phyloP scores from a whole-genome alignment of 2,113 vertebrate genomes.

The Oostethus manadensis region DNA sequence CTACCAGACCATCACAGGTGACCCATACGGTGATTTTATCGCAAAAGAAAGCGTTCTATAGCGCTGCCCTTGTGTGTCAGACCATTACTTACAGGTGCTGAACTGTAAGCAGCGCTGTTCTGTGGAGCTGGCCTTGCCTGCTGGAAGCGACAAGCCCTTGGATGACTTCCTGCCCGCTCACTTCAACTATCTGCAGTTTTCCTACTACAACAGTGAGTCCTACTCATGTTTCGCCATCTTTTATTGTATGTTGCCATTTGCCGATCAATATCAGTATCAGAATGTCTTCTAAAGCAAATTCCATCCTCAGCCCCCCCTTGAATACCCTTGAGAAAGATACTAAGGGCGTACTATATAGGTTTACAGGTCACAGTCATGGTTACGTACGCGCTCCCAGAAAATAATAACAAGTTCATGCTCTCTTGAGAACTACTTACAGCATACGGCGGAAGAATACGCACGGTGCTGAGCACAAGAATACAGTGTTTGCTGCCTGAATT shows the following conservation, averaged over 20 bases:
- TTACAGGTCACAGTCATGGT: too few relatives aligned
- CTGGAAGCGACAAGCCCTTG: conserved; percentile 78
- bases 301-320: too few relatives aligned
- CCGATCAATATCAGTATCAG: neutral
- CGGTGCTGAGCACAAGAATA: too few relatives aligned
- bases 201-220: conserved; percentile 92
- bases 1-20: conserved; percentile 87
- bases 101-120: conserved; percentile 91
- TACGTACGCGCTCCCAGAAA: too few relatives aligned
- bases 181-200: conserved; percentile 96
- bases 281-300: too few relatives aligned
- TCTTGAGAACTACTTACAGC: too few relatives aligned
- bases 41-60: neutral
- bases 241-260: neutral
- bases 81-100: conserved; percentile 90
- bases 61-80: conserved; percentile 59
- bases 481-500: too few relatives aligned
- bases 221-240: neutral
- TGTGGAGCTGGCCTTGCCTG: conserved; percentile 78
- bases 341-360: too few relatives aligned
- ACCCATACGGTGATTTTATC: neutral
- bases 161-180: conserved; percentile 90
- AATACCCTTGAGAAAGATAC: too few relatives aligned
- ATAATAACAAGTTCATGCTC: too few relatives aligned
- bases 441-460: too few relatives aligned